These are phyloP conservation scores for Oncorhynchus nerka DNA, from an alignment of 2,113 vertebrate genomes.

Conservation along the genomic window DNA sequence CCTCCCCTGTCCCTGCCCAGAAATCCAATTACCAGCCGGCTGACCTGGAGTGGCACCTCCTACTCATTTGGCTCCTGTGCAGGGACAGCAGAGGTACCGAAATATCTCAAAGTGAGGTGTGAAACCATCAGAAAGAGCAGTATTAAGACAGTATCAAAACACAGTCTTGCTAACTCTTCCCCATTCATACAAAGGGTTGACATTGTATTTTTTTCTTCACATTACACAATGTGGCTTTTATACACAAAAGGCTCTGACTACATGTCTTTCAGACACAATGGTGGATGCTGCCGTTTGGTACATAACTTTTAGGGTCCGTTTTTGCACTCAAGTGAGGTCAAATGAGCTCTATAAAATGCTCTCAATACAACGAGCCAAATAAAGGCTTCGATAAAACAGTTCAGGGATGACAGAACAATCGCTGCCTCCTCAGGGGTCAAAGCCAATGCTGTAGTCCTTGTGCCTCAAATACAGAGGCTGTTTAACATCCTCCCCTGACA, in stretches of 20 bases:
- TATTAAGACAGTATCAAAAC: slow-evolving; percentile 35
- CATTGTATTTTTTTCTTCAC: slow-evolving; percentile 48
- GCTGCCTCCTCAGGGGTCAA: slow-evolving; percentile 8
- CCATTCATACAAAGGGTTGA: slow-evolving; percentile 40
- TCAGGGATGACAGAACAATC: not conserved
- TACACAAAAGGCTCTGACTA: slow-evolving; percentile 7
- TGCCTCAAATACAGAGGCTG: not conserved
- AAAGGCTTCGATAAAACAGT: too few species aligned
- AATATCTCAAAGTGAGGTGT: slow-evolving; percentile 36
- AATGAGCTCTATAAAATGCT: too few species aligned
- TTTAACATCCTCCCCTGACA: not conserved
- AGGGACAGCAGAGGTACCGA: not conserved
- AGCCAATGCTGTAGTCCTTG: not conserved
- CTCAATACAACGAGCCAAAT: too few species aligned
- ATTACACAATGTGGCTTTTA: slow-evolving; percentile 7
- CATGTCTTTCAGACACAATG: too few species aligned
- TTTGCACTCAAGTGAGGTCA: too few species aligned
- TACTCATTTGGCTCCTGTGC: slow-evolving; percentile 6
- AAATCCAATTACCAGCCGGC: slow-evolving; percentile 4
- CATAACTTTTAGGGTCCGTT: too few species aligned
- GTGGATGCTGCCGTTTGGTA: too few species aligned
- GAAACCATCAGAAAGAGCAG: slow-evolving; percentile 30
- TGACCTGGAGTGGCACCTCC: slow-evolving; percentile 1
- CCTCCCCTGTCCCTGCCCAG: slow-evolving; percentile 2
- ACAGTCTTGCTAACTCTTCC: slow-evolving; percentile 41